Base-by-base conservation (phyloP, 2,888 invertebrate genomes). In the Harpalus rufipes region DNA sequence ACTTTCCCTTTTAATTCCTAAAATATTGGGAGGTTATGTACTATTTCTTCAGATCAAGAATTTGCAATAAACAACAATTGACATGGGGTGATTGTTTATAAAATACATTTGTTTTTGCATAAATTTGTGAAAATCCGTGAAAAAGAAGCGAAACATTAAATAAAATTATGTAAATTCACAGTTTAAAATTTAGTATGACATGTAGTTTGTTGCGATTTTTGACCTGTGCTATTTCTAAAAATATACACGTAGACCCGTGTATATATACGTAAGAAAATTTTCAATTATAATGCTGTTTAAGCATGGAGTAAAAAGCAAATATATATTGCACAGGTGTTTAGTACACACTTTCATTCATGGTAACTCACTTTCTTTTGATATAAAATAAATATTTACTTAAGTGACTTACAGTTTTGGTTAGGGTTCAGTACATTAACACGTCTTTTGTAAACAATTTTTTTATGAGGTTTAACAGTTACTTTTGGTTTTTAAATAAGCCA, bases 1-100 rank as follows among this genome's bases (percentile, higher is more conserved):
- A 83, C 41, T 83, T 59, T 76, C 61, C n/a, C 25, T 76, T 25
- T 76, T 25, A 83, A 18, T 10, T 61, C 7, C 2, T 76, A 32
- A 61, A 83, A 83, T 61, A 83, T 83, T 83, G 83, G 1, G 59
- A 83, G 83, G 83, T 83, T 83, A 83, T 41, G 61, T 58, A 6
- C 2, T 21, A 32, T 5, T 18, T 44, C 21, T 74, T 44, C 18
- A 25, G 32, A 16, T 72, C 10, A 76, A 25, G 25, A 78, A 58
- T 78, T 78, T 78, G 78, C 58, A 58, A 78, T 78, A 58, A 18
- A 78, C n/a, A 78, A 78, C 58, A 78, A 58, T 58, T 78, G 58
- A 78, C 56, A 78, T 12, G 56, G 2, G 7, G 5, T 78, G 78
- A 56, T 56, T 78, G n/a, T 78, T 78, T 41, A 41, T 80, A 32